Evolutionary conservation across 2,797 vertebrate genomes (phyloP), one percentile per base, ranked within the genome.

Genomic region (Sebastiscus albofasciatus): DNA sequence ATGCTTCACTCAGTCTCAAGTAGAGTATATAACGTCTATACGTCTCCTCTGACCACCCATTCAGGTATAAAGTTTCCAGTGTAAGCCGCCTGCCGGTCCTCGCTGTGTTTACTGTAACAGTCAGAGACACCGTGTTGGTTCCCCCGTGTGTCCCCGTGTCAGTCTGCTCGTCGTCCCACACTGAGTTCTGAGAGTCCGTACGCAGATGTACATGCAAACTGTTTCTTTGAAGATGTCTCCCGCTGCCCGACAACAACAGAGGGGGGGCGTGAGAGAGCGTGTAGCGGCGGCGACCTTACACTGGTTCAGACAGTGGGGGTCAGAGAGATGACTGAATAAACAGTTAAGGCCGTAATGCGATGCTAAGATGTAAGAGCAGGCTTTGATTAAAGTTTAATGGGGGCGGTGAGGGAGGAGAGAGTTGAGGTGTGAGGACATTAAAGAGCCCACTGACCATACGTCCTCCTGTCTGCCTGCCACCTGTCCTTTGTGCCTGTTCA

Each of bases 141-240:
- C 67, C 67, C 52, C 16, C 0, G 8, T 5, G 26, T 22, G 54
- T 70, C 77, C 22, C 46, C 8, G 8, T 29, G 70, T 74, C 59
- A 10, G 3, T 10, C 52, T 22, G 4, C 52, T 22, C 7, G 34
- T 52, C 29, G 2, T 31, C 76, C 24, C 84, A 68, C 10, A 31
- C 85, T 80, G 85, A 83, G 78, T 81, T 88, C 86, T 86, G 72
- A 85, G 89, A 81, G 61, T 59, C 74, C 1, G 2, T 0, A 16
- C 11, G 2, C 74, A 59, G 86, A 87, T 59, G 75, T 20, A 75
- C 77, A 87, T 72, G 72, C 81, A 52, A 59, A 60, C 13, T 5
- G 49, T 36, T 67, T 84, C 90, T 93, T 93, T 91, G 91, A 92
- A 92, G 87, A 81, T 1, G 58, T 66, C 77, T 82, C 89, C 87